Evolutionary conservation across 1,140 invertebrate species (phyloP).

Genomic region (Parapsyche elsis): DNA sequence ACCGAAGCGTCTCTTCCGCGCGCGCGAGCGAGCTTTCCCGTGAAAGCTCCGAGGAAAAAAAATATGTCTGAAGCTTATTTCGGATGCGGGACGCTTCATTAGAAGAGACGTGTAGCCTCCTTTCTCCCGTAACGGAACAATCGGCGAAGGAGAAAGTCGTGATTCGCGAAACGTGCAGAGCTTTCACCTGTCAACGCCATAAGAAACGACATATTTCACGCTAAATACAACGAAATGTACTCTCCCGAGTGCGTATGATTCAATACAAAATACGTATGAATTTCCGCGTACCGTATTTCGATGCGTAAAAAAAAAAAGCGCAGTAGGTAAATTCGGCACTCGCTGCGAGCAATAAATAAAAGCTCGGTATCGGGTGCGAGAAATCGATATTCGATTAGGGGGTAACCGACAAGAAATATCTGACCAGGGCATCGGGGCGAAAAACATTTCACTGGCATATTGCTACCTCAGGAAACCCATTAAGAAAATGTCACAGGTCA

Average conservation of each 20-base stretch:
- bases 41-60: not conserved
- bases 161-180: not conserved
- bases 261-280: not conserved
- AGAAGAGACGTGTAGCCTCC: not conserved
- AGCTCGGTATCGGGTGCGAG: not conserved
- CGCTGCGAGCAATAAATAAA: not conserved
- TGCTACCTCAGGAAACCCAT: conserved; percentile 8
- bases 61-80: conserved; percentile 1
- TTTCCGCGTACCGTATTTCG: no score
- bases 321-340: not conserved
- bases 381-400: conserved; percentile 34
- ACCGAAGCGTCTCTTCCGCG: not conserved
- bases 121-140: not conserved
- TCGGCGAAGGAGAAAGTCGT: not conserved
- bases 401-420: conserved; percentile 23
- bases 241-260: not conserved
- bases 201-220: not conserved
- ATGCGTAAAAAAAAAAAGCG: not conserved
- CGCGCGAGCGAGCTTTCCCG: not conserved
- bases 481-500: conserved; percentile 14
- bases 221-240: not conserved
- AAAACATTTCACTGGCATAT: conserved; percentile 21
- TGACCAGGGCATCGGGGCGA: conserved; percentile 5
- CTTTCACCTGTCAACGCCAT: not conserved
- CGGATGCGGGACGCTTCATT: conserved; percentile 2